A percentile compares a stretch with the other conserved stretches of the same genome.
Conservation (phyloP, 2,113 vertebrate species). For the Myiozetetes cayanensis region DNA sequence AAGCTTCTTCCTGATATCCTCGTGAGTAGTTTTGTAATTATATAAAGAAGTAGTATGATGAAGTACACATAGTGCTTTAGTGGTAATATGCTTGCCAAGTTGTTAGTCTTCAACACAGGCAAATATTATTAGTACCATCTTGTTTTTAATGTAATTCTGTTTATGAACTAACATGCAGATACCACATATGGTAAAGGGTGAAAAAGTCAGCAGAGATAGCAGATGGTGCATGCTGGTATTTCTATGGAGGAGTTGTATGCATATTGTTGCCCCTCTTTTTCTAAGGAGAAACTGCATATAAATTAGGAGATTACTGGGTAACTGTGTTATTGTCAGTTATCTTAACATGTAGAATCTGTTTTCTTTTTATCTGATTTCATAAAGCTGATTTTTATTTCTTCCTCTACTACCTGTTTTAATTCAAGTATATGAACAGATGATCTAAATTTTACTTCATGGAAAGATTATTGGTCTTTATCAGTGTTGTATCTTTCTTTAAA, state of each 20-base stretch:
- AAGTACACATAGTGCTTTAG: neutral
- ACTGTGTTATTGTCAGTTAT: neutral
- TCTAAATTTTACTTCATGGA: neutral
- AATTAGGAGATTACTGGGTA: neutral
- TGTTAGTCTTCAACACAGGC: neutral
- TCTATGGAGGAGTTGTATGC: neutral
- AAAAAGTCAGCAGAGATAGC: neutral
- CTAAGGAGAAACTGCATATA: neutral
- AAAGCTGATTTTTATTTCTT: neutral
- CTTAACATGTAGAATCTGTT: neutral
- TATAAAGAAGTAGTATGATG: neutral
- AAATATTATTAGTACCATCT: neutral
- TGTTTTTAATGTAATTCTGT: neutral
- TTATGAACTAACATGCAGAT: neutral
- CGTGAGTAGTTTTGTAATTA: constrained; percentile 38
- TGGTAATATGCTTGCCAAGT: neutral
- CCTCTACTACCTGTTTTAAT: neutral
- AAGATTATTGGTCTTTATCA: neutral
- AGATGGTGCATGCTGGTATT: neutral
- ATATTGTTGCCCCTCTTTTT: neutral
- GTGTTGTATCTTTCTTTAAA: neutral
- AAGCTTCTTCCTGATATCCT: constrained; percentile 32
- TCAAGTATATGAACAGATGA: neutral
- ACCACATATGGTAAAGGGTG: neutral
- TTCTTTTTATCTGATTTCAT: neutral